Conservation (phyloP, 2,113 vertebrate genomes). For the Micronisus gabar region DNA sequence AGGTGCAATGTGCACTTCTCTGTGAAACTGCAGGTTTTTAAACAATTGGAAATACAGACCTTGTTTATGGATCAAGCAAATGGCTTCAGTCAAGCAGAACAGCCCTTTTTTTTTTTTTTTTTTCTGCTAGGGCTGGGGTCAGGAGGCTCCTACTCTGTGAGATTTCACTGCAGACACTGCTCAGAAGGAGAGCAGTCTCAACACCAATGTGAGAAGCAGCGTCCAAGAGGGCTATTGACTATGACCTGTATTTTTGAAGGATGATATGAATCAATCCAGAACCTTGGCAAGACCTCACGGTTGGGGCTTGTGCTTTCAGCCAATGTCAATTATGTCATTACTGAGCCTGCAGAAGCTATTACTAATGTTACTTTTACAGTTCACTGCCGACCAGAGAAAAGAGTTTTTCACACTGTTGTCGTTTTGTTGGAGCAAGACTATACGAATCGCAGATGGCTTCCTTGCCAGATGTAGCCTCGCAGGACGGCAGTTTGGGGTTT, state of each 20-base stretch:
- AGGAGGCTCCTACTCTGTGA: background rate
- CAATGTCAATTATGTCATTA: slow-evolving; percentile 78
- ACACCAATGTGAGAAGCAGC: background rate
- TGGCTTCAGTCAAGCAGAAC: slow-evolving; percentile 16
- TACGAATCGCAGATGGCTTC: slow-evolving; percentile 78
- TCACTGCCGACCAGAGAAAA: slow-evolving; percentile 77
- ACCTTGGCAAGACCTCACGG: slow-evolving; percentile 58
- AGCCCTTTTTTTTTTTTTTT: background rate
- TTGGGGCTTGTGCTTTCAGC: slow-evolving; percentile 58
- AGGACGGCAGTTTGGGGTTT: slow-evolving; percentile 72
- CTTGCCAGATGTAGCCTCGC: slow-evolving; percentile 76
- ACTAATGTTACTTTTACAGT: slow-evolving; percentile 80
- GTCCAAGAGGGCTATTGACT: slow-evolving; percentile 22
- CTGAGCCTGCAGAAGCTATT: slow-evolving; percentile 79
- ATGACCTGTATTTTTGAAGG: slow-evolving; percentile 49
- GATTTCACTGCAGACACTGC: background rate
- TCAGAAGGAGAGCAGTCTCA: slow-evolving; percentile 10
- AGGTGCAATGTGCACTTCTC: slow-evolving; percentile 20
- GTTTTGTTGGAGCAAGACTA: slow-evolving; percentile 77
- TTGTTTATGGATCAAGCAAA: slow-evolving; percentile 41
- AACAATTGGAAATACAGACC: slow-evolving; percentile 47
- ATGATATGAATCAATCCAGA: slow-evolving; percentile 60
- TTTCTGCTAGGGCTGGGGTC: background rate
- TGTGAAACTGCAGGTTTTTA: slow-evolving; percentile 45
- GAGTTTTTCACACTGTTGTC: slow-evolving; percentile 79